Conservation (phyloP, 2,888 invertebrate species). For the Trichopoda pennipes region DNA sequence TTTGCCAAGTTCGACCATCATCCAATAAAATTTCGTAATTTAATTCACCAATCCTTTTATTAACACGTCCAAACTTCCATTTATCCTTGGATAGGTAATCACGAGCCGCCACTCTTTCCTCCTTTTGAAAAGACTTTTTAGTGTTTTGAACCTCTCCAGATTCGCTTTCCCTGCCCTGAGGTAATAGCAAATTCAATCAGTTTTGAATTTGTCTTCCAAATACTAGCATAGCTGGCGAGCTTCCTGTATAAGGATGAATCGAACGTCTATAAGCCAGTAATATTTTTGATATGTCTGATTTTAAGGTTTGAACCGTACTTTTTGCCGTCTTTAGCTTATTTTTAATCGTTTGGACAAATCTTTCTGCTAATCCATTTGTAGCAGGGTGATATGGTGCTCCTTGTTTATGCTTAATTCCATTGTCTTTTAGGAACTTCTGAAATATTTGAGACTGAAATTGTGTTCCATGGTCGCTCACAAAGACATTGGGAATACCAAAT, state of each 20-base stretch:
- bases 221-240: not conserved
- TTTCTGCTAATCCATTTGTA: too few species aligned
- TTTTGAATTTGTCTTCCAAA: not conserved
- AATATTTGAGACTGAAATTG: not conserved
- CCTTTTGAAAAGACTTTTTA: too few species aligned
- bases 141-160: too few species aligned
- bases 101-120: not conserved
- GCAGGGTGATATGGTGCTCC: too few species aligned
- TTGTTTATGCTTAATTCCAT: not conserved
- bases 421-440: not conserved
- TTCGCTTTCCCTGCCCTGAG: too few species aligned
- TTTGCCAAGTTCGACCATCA: not conserved
- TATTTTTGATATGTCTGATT: not conserved
- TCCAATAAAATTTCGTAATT: not conserved
- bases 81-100: not conserved
- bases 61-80: too few species aligned
- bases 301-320: not conserved
- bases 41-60: too few species aligned
- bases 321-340: not conserved
- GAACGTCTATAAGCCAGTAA: not conserved
- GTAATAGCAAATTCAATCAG: not conserved
- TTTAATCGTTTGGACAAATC: not conserved
- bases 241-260: not conserved
- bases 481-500: not conserved
- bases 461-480: not conserved